Evolutionary conservation across 2,113 vertebrate genomes (phyloP).

Genomic region (Microcebus lehilahytsara): DNA sequence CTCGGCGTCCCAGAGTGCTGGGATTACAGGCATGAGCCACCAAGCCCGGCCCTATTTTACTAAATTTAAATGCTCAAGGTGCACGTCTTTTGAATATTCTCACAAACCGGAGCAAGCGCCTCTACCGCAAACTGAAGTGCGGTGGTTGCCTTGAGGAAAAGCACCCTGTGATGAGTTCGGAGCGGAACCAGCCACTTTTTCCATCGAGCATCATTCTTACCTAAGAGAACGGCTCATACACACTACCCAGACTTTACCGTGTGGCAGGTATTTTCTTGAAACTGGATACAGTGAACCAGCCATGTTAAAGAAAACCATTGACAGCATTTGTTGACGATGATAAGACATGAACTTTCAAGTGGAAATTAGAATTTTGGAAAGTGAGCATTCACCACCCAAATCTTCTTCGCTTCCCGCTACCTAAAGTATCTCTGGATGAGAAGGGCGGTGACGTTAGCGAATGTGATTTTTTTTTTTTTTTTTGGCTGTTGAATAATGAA

Average conservation of each 20-base stretch:
- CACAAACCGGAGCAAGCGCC: rapidly evolving
- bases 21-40: too few species aligned
- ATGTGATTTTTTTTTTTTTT: too few species aligned
- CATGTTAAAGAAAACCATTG: neutral
- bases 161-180: rapidly evolving
- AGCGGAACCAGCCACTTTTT: neutral
- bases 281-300: rapidly evolving
- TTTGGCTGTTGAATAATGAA: neutral
- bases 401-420: neutral
- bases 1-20: too few species aligned
- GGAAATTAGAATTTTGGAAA: neutral
- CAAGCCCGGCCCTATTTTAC: too few species aligned
- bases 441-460: rapidly evolving
- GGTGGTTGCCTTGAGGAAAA: neutral
- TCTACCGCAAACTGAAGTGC: neutral
- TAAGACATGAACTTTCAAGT: neutral
- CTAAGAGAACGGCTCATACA: neutral
- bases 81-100: neutral
- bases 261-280: neutral
- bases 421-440: neutral
- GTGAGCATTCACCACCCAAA: rapidly evolving
- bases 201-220: neutral
- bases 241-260: neutral
- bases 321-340: too few species aligned
- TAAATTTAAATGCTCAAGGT: rapidly evolving